Percentiles rank a stretch among this genome's conserved stretches.
Evolutionary conservation across 92 coral and sea anemone genomes (phyloP).

Genomic region (Actinostola sp.): DNA sequence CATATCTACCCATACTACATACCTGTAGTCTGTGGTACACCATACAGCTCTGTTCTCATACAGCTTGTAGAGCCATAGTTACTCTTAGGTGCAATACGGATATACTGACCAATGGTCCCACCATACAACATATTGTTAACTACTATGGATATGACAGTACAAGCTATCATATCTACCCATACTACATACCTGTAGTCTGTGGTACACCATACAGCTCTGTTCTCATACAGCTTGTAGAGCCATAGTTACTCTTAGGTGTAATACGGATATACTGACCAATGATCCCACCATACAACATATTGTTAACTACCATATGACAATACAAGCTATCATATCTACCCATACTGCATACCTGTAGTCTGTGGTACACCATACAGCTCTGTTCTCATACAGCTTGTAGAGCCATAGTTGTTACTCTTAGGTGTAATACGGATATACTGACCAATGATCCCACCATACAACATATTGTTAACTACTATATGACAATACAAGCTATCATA

Average conservation of each 20-base stretch:
- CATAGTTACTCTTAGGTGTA: no score
- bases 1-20: no score
- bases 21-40: no score
- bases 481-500: constrained; percentile 18
- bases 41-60: no score
- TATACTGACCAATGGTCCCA: no score
- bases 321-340: neutral
- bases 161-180: no score
- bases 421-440: constrained; percentile 9
- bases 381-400: constrained; percentile 21
- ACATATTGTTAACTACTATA: constrained; percentile 10
- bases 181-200: no score
- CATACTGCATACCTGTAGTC: neutral
- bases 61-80: no score
- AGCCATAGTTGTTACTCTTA: constrained; percentile 1
- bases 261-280: neutral
- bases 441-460: constrained; percentile 19
- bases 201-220: no score
- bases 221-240: no score
- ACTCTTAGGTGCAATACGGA: no score
- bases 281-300: neutral
- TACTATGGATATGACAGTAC: no score
- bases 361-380: constrained; percentile 31
- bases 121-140: constrained; percentile 12
- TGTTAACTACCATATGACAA: neutral